Conservation (phyloP, 2,797 vertebrate species). For the Sebastes taczanowskii region DNA sequence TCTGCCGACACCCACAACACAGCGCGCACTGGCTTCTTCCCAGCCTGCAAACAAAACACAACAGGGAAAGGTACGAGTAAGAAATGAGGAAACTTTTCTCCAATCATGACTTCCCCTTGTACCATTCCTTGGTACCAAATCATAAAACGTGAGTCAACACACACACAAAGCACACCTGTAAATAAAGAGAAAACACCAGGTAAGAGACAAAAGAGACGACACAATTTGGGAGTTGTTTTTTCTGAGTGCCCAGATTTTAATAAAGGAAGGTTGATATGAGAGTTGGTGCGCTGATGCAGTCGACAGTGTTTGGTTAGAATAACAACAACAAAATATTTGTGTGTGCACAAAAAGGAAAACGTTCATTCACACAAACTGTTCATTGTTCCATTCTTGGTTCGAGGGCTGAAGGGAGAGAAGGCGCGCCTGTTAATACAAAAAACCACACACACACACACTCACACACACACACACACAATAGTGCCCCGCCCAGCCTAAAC, state of each 20-base stretch:
- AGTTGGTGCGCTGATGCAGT: slow-evolving; percentile 48
- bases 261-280: slow-evolving; percentile 3
- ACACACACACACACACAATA: slow-evolving; percentile 9
- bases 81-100: neutral
- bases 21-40: slow-evolving; percentile 96
- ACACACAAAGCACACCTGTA: slow-evolving; percentile 63
- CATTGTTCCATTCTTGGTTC: slow-evolving; percentile 57
- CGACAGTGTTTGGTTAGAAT: slow-evolving; percentile 47
- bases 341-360: slow-evolving; percentile 29
- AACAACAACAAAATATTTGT: slow-evolving; percentile 26
- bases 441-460: neutral
- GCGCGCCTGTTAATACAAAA: slow-evolving; percentile 60
- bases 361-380: slow-evolving; percentile 55
- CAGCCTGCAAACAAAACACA: slow-evolving; percentile 85
- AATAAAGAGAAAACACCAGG: slow-evolving; percentile 50
- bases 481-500: slow-evolving; percentile 50
- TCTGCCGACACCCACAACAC: slow-evolving; percentile 98
- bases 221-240: slow-evolving; percentile 18
- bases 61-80: slow-evolving; percentile 19
- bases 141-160: neutral
- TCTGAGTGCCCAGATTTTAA: slow-evolving; percentile 20
- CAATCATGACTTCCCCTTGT: slow-evolving; percentile 2
- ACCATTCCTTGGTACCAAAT: slow-evolving; percentile 47
- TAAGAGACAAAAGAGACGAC: slow-evolving; percentile 40
- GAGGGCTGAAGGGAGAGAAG: slow-evolving; percentile 61